Evolutionary conservation across 2,888 invertebrate species (phyloP).

Genomic region (Papilio protenor): DNA sequence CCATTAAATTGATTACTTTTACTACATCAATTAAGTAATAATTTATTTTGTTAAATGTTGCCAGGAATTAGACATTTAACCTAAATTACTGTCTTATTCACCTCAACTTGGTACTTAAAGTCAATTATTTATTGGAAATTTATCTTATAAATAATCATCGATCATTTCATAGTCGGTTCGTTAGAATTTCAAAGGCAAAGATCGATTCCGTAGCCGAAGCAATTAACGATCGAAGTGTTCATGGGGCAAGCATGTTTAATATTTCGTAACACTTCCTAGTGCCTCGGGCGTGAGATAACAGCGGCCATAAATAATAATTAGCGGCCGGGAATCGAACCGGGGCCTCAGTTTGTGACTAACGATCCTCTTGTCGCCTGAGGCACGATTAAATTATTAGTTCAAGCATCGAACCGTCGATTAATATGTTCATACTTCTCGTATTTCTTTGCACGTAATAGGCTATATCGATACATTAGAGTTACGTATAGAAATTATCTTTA

Average conservation of each 20-base stretch:
- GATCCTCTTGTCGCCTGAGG: conserved; percentile 65
- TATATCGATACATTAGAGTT: conserved; percentile 36
- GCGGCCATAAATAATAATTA: conserved; percentile 75
- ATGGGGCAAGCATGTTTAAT: conserved; percentile 49
- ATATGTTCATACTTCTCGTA: conserved; percentile 63
- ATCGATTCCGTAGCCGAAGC: conserved; percentile 42
- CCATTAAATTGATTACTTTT: conserved; percentile 1
- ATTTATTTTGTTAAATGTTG: not conserved
- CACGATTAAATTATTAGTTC: conserved; percentile 69
- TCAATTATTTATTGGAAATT: not conserved
- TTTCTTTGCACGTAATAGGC: conserved; percentile 41
- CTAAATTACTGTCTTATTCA: not conserved
- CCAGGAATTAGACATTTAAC: not conserved
- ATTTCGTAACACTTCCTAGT: conserved; percentile 60
- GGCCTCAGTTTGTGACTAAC: conserved; percentile 65
- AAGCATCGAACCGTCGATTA: conserved; percentile 62
- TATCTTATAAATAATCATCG: conserved; percentile 23
- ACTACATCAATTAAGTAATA: not conserved
- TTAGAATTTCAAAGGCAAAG: conserved; percentile 21
- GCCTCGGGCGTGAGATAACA: conserved; percentile 63
- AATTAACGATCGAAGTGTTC: conserved; percentile 46
- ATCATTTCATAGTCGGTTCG: conserved; percentile 3
- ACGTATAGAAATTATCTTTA: conserved; percentile 18
- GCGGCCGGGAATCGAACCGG: conserved; percentile 66
- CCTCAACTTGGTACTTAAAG: not conserved